These are phyloP conservation scores for Drosophila kurseongensis DNA, from an alignment of 1,140 invertebrate species.

Conservation along the genomic window DNA sequence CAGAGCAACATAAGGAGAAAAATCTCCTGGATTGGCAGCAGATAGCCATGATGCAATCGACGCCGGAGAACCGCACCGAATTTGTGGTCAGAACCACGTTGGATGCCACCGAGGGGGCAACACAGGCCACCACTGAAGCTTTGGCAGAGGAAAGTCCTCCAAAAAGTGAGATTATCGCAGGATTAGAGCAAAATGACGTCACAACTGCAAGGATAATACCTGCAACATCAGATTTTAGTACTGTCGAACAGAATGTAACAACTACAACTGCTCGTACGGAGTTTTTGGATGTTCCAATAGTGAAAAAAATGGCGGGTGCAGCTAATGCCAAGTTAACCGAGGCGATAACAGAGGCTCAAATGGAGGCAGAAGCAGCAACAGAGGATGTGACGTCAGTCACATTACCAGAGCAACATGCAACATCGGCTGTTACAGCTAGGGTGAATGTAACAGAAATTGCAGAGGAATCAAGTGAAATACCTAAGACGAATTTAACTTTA, in stretches of 20 bases:
- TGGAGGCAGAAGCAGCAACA: not conserved
- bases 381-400: not conserved
- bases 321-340: slow-evolving; percentile 14
- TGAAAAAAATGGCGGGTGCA: slow-evolving; percentile 15
- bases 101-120: slow-evolving; percentile 60
- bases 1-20: slow-evolving; percentile 57
- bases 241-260: not conserved
- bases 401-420: slow-evolving; percentile 2
- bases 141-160: slow-evolving; percentile 1
- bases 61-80: slow-evolving; percentile 54
- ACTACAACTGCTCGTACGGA: slow-evolving; percentile 6
- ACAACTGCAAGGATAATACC: not conserved
- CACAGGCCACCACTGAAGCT: slow-evolving; percentile 48
- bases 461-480: not conserved
- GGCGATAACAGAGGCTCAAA: slow-evolving; percentile 11
- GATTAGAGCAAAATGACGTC: not conserved
- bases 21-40: slow-evolving; percentile 78
- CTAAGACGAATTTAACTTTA: slow-evolving; percentile 1
- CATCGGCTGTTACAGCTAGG: slow-evolving; percentile 18
- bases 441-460: not conserved
- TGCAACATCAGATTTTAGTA: not conserved
- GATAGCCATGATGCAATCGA: slow-evolving; percentile 57
- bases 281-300: slow-evolving; percentile 20
- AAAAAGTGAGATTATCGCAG: not conserved
- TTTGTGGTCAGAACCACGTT: slow-evolving; percentile 53